These are phyloP conservation scores for Coleophora flavipennella DNA, from an alignment of 2,888 invertebrate species.

Conservation along the genomic window DNA sequence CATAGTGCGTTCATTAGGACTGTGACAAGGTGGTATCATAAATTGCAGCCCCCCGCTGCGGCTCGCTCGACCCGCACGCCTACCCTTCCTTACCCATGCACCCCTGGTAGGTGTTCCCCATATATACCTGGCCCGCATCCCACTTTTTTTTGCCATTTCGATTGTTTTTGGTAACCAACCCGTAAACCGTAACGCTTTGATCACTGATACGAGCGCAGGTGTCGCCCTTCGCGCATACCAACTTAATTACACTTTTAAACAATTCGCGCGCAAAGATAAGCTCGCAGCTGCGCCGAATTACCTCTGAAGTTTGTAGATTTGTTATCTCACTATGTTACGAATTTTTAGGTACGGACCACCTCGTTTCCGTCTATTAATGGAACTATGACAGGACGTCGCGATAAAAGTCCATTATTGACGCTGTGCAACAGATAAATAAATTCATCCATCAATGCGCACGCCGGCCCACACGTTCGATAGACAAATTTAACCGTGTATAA, in stretches of 20 bases:
- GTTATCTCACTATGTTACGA: constrained; percentile 30
- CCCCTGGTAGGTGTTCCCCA: constrained; percentile 34
- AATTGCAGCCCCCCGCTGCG: constrained; percentile 67
- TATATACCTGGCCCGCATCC: constrained; percentile 56
- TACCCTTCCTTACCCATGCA: constrained; percentile 38
- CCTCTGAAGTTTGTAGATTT: constrained; percentile 36
- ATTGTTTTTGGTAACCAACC: constrained; percentile 64
- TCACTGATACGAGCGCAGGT: constrained; percentile 63
- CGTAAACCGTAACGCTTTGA: constrained; percentile 63
- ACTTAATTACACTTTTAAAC: constrained; percentile 62
- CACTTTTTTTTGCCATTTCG: constrained; percentile 62
- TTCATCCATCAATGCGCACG: constrained; percentile 25
- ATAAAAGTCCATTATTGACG: constrained; percentile 25
- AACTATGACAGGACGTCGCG: constrained; percentile 25
- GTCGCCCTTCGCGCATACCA: constrained; percentile 61
- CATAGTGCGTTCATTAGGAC: constrained; percentile 70
- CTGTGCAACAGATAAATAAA: constrained; percentile 22
- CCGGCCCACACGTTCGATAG: constrained; percentile 21
- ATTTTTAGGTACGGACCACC: constrained; percentile 30
- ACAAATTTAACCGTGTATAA: constrained; percentile 24
- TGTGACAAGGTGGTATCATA: constrained; percentile 69
- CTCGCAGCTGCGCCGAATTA: constrained; percentile 53
- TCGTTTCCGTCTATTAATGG: constrained; percentile 25
- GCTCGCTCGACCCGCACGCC: constrained; percentile 61
- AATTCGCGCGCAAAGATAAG: constrained; percentile 52